Base-by-base conservation (phyloP, 2,797 vertebrate species). In the Anabas testudineus region DNA sequence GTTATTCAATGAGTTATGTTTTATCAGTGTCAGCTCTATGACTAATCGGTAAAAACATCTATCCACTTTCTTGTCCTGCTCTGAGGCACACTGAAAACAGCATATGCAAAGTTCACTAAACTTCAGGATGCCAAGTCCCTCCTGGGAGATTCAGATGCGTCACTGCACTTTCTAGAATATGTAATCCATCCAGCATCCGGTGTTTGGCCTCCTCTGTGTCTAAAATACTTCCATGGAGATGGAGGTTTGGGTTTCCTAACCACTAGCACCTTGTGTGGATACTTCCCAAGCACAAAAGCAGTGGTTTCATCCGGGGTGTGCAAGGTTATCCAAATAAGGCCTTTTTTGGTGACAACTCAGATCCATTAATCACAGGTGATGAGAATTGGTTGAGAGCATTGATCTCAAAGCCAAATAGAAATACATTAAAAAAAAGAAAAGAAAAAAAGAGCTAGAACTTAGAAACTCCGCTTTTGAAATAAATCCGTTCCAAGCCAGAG, bases 391-490 rank as follows among this genome's bases (percentile, higher is more conserved):
- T 0, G 2, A 63, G 12, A 34, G 4, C 18, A 5, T 21, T 1
- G 0, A n/a, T 1, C 21, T 47, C 5, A 2, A 15, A 16, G 18
- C 34, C 41, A 15, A 2, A 0, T 22, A 48, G 3, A 34, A 45
- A 39, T 15, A 45, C 10, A 45, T n/a, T n/a, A n/a, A n/a, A n/a
- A 34, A 39, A 2, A 26, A 37, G 4, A 28, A 2, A 19, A 32
- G 2, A 30, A 46, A 36, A 10, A 14, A n/a, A n/a, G n/a, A n/a
- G n/a, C 3, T 3, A 19, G n/a, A 56, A 10, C 30, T 24, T 9
- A 43, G 3, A n/a, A 76, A 43, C 55, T 74, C 75, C 88, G 84
- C 82, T 69, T 64, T 48, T 54, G 67, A 26, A 18, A 59, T 22
- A 30, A 10, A 19, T 36, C 32, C 16, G n/a, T n/a, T 14, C 18